Conservation (phyloP, 2,113 vertebrate genomes). For the Capricornis sumatraensis region DNA sequence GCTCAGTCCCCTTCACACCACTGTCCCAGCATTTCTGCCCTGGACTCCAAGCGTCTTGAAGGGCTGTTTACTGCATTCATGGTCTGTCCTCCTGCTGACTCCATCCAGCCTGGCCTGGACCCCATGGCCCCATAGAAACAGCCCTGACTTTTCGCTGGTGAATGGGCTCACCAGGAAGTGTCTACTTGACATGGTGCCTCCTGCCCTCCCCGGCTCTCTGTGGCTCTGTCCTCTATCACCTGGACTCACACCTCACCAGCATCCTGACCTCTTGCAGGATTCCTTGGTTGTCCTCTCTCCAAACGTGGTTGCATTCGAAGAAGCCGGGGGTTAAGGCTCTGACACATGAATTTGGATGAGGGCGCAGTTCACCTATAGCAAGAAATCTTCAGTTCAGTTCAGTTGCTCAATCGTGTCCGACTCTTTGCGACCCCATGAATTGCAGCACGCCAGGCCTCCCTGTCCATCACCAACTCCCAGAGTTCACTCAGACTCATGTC, state of each 20-base stretch:
- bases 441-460: too few relatives aligned
- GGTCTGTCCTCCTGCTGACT: rapidly evolving
- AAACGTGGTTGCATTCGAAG: not conserved
- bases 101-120: not conserved
- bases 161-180: rapidly evolving
- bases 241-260: too few relatives aligned
- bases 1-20: rapidly evolving
- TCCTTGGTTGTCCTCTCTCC: not conserved
- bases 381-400: rapidly evolving
- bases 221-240: rapidly evolving
- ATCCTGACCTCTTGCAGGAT: not conserved
- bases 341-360: not conserved
- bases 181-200: rapidly evolving
- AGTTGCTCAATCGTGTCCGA: too few relatives aligned
- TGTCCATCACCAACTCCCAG: too few relatives aligned
- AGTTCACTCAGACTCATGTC: too few relatives aligned
- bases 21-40: not conserved
- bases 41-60: rapidly evolving
- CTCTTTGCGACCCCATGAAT: too few relatives aligned
- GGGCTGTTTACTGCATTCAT: rapidly evolving
- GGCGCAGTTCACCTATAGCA: rapidly evolving
- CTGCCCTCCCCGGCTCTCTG: rapidly evolving
- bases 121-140: not conserved
- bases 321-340: rapidly evolving
- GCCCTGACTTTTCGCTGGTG: not conserved